Percentiles rank a stretch among this genome's conserved stretches.
Evolutionary conservation across 1,140 invertebrate genomes (phyloP).

Genomic region (Nephila pilipes): DNA sequence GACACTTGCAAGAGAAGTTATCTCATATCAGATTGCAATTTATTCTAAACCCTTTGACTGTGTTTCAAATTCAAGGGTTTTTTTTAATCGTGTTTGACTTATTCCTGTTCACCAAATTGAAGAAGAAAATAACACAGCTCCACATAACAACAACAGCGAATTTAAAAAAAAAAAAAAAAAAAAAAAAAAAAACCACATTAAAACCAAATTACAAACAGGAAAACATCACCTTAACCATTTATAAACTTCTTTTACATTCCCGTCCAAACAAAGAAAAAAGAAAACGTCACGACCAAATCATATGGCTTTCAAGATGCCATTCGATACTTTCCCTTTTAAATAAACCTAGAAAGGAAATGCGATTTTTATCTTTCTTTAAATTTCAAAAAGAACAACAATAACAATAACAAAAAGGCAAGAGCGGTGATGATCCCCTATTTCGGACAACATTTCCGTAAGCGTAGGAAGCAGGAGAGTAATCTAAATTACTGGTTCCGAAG

Average conservation of each 20-base stretch:
- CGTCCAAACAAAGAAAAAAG: not conserved
- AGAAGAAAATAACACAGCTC: too few relatives aligned
- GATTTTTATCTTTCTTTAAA: not conserved
- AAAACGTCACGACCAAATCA: not conserved
- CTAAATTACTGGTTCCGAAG: slow-evolving; percentile 17
- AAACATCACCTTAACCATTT: not conserved
- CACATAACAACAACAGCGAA: too few relatives aligned
- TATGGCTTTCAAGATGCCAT: not conserved
- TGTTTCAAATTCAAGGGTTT: too few relatives aligned
- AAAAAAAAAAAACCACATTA: too few relatives aligned
- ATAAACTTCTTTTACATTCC: not conserved
- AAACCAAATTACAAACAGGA: too few relatives aligned
- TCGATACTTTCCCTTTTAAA: not conserved
- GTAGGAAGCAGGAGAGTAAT: not conserved
- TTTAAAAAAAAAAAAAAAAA: too few relatives aligned
- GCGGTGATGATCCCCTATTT: not conserved
- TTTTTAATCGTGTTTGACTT: too few relatives aligned
- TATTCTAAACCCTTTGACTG: too few relatives aligned
- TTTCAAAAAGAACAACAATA: not conserved
- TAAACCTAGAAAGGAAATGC: not conserved
- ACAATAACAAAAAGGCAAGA: not conserved
- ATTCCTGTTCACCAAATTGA: too few relatives aligned
- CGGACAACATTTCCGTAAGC: not conserved
- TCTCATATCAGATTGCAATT: too few relatives aligned
- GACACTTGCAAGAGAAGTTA: too few relatives aligned